These are phyloP conservation scores for Ochlodes sylvanus DNA, from an alignment of 2,888 invertebrate genomes.

Conservation along the genomic window DNA sequence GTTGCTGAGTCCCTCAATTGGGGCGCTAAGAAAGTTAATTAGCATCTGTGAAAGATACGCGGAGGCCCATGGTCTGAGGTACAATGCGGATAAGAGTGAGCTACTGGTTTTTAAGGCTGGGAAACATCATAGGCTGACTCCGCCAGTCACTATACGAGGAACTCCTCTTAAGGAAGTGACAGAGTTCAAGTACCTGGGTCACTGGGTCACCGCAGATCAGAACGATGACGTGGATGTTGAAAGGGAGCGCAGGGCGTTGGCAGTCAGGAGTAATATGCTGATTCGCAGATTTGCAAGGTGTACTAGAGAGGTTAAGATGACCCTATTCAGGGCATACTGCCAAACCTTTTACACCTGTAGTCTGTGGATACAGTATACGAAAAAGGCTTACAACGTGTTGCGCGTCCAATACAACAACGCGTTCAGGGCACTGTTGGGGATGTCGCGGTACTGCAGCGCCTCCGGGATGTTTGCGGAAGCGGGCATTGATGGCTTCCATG, in stretches of 20 bases:
- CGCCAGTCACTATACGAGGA: neutral
- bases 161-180: neutral
- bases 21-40: neutral
- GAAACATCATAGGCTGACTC: neutral
- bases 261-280: too few species aligned
- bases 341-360: neutral
- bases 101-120: slow-evolving; percentile 6
- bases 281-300: neutral
- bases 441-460: too few species aligned
- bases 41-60: slow-evolving; percentile 18
- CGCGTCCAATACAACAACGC: too few species aligned
- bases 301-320: neutral
- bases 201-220: slow-evolving; percentile 23
- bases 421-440: too few species aligned
- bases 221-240: slow-evolving; percentile 14
- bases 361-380: neutral
- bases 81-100: slow-evolving; percentile 1
- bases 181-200: slow-evolving; percentile 28
- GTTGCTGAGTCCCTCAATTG: slow-evolving; percentile 35
- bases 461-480: too few species aligned
- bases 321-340: neutral
- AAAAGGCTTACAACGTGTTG: neutral
- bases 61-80: slow-evolving; percentile 6
- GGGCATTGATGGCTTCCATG: neutral
- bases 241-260: slow-evolving; percentile 1